These are phyloP conservation scores for Piliocolobus tephrosceles DNA, from an alignment of 2,113 vertebrate genomes.

Conservation along the genomic window DNA sequence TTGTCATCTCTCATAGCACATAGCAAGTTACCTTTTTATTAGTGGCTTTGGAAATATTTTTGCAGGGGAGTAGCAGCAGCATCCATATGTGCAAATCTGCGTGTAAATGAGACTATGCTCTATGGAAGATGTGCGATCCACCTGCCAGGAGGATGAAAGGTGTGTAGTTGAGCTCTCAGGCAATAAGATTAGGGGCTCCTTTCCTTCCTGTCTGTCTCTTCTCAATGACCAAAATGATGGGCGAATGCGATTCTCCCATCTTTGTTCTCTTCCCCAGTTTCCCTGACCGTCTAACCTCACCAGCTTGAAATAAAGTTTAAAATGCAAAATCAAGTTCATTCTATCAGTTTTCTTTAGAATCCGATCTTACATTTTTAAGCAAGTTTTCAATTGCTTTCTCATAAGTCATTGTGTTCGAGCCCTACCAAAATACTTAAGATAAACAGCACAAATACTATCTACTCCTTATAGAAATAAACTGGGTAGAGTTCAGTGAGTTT, in stretches of 20 bases:
- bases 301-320: not conserved
- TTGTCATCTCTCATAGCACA: slow-evolving; percentile 61
- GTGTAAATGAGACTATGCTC: not conserved
- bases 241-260: not conserved
- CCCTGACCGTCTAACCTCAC: not conserved
- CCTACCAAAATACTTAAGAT: not conserved
- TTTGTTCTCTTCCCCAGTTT: not conserved
- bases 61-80: not conserved
- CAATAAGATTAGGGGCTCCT: not conserved
- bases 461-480: not conserved
- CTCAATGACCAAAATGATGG: not conserved
- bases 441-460: not conserved
- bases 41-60: slow-evolving; percentile 67
- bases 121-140: not conserved
- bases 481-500: not conserved
- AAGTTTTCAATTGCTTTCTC: slow-evolving; percentile 15
- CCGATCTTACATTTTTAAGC: not conserved
- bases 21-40: slow-evolving; percentile 69
- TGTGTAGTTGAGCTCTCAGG: not conserved
- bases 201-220: not conserved
- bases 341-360: not conserved
- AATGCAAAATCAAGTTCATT: not conserved
- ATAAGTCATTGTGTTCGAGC: not conserved
- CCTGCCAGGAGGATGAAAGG: slow-evolving; percentile 23
- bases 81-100: not conserved